Base-by-base conservation (phyloP, 2,797 vertebrate genomes). In the Florisuga fusca region DNA sequence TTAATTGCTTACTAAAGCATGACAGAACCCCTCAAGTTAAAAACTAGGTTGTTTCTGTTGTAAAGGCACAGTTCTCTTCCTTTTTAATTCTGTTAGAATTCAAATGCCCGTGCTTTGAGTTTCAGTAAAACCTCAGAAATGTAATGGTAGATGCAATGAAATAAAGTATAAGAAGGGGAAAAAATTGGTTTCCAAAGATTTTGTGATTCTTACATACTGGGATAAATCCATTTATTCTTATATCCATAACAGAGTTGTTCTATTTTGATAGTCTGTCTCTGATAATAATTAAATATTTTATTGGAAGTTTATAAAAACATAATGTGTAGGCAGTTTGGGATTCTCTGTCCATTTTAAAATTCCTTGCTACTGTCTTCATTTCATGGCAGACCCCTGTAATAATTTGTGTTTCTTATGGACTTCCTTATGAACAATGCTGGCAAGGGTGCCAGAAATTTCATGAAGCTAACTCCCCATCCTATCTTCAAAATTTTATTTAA, bases 241-340 rank as follows among this genome's bases (percentile, higher is more conserved):
- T 26, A 73, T 19, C 14, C 36, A 2, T 33, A 59, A 61, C 9
- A 67, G 45, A 67, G 13, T 63, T 92, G 15, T 71, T 92, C 7
- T 36, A 72, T 25, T 61, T 87, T 89, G 36, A 57, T 74, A 69
- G 43, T 73, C 45, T 83, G 45, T 79, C 31, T 91, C 41, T 22
- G 22, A 23, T 90, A 90, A 88, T 92, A 74, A 43, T 29, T 77
- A 83, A 91, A 87, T 93, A 90, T 71, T 89, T 94, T 59, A 92
- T 36, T 10, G 20, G 38, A 89, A 85, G 45, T 85, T 74, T 83
- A 83, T 87, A 29, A 91, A 95, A 93, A 59, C 50, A 69, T 87
- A 84, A 88, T 77, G 27, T 55, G 33, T 45, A 91, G 18, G 14
- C 20, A 59, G 8, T 92, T 34, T 45, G 58, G 38, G 16, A 62